Evolutionary conservation across 1,140 invertebrate species (phyloP).

Genomic region (Popillia japonica): DNA sequence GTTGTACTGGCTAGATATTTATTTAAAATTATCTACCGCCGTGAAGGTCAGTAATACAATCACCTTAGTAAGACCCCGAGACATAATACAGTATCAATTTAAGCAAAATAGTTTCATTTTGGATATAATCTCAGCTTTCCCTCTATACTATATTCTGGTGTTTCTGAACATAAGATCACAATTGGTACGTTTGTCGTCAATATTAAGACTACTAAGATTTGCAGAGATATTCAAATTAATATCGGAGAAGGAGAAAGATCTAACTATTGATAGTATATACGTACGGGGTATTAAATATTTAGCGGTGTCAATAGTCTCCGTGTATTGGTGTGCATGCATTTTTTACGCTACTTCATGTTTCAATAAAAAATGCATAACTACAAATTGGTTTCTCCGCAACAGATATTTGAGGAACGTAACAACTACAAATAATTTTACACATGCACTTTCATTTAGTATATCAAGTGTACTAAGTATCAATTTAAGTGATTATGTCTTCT

Average conservation of each 20-base stretch:
- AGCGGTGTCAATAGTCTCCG: slow-evolving; percentile 24
- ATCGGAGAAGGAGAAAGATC: slow-evolving; percentile 36
- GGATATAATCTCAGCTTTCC: slow-evolving; percentile 40
- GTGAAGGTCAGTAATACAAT: background rate
- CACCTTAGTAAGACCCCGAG: background rate
- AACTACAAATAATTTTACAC: background rate
- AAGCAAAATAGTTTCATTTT: slow-evolving; percentile 40
- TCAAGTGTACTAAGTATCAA: background rate
- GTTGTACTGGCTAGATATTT: slow-evolving; percentile 44
- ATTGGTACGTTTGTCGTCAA: slow-evolving; percentile 21
- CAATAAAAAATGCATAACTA: background rate
- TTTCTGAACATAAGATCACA: background rate
- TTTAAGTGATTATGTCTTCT: slow-evolving; percentile 13
- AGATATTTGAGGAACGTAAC: background rate
- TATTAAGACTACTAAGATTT: slow-evolving; percentile 40
- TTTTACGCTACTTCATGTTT: slow-evolving; percentile 26
- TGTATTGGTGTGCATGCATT: slow-evolving; percentile 36
- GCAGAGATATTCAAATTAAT: slow-evolving; percentile 40
- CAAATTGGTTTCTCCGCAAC: slow-evolving; percentile 15
- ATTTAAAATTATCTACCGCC: slow-evolving; percentile 40
- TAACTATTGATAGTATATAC: slow-evolving; percentile 14
- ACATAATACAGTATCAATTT: slow-evolving; percentile 36
- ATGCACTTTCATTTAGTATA: background rate
- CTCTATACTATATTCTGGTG: slow-evolving; percentile 23
- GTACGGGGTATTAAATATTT: slow-evolving; percentile 39